These are phyloP conservation scores for Pseudobourletiella spinata DNA, from an alignment of 1,140 invertebrate genomes.

Conservation along the genomic window DNA sequence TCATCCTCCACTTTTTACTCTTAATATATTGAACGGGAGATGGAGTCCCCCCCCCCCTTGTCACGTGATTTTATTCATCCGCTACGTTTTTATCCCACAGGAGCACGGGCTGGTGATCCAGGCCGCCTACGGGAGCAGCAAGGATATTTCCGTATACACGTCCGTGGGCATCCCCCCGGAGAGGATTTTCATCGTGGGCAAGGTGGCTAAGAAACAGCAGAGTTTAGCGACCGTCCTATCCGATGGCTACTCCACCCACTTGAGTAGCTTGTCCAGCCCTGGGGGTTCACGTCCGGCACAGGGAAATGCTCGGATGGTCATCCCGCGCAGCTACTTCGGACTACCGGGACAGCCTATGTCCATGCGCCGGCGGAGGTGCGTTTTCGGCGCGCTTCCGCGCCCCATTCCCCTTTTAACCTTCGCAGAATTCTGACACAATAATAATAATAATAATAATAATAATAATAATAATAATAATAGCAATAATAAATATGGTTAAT, in stretches of 20 bases:
- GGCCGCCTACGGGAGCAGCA: conserved; percentile 88
- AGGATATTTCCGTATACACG: conserved; percentile 91
- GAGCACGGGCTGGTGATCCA: conserved; percentile 79
- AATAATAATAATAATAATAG: too few relatives aligned
- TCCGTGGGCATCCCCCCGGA: conserved; percentile 74
- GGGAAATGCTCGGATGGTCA: conserved; percentile 86
- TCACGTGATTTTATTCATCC: too few relatives aligned
- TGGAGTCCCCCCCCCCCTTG: too few relatives aligned
- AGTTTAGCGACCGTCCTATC: conserved; percentile 62
- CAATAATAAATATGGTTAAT: too few relatives aligned
- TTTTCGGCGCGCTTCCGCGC: too few relatives aligned
- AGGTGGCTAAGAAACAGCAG: conserved; percentile 80
- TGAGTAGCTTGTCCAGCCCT: conserved; percentile 65
- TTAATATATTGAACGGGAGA: too few relatives aligned
- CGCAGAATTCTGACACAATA: too few relatives aligned
- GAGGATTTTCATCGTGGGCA: conserved; percentile 92
- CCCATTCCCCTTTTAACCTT: too few relatives aligned
- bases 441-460: too few relatives aligned
- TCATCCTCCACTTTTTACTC: too few relatives aligned
- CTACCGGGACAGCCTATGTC: conserved; percentile 61
- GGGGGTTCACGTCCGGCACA: conserved; percentile 81
- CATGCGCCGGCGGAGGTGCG: conserved; percentile 52
- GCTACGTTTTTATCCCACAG: too few relatives aligned
- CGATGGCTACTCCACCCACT: conserved; percentile 82
- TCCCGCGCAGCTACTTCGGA: conserved; percentile 81